These are phyloP conservation scores for Spodoptera picta DNA, from an alignment of 2,888 invertebrate species.

Conservation along the genomic window DNA sequence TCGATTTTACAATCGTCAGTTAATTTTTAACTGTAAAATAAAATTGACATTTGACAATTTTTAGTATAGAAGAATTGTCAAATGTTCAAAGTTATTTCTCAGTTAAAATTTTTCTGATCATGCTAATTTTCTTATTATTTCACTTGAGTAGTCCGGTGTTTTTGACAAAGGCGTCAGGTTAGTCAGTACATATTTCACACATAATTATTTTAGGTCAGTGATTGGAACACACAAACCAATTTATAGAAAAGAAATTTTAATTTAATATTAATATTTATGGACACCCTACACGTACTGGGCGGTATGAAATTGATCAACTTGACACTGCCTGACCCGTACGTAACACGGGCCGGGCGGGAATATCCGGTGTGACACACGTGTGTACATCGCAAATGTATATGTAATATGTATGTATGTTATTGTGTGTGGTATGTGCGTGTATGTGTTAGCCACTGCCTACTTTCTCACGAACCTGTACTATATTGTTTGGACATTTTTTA, in stretches of 20 bases:
- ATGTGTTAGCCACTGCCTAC: neutral
- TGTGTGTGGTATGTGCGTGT: neutral
- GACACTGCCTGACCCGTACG: conserved; percentile 54
- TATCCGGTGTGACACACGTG: conserved; percentile 46
- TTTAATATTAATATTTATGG: conserved; percentile 5
- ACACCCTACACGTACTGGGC: conserved; percentile 45
- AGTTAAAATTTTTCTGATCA: no score
- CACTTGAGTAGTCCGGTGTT: no score
- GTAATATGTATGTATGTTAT: neutral
- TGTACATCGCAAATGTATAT: conserved; percentile 1
- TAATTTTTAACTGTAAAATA: no score
- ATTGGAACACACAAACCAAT: no score
- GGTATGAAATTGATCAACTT: conserved; percentile 56
- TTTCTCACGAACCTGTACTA: conserved; percentile 27
- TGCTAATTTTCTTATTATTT: no score
- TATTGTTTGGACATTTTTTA: neutral
- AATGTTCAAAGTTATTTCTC: no score
- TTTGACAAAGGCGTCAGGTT: no score
- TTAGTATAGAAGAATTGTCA: no score
- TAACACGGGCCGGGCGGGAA: conserved; percentile 20
- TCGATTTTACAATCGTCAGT: no score
- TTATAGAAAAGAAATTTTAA: neutral
- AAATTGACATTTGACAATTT: no score
- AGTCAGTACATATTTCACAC: no score
- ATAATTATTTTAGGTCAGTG: no score